A percentile compares a stretch with the other conserved stretches of the same genome.
Conservation (phyloP, 1,140 invertebrate genomes). For the Bombus ignitus region DNA sequence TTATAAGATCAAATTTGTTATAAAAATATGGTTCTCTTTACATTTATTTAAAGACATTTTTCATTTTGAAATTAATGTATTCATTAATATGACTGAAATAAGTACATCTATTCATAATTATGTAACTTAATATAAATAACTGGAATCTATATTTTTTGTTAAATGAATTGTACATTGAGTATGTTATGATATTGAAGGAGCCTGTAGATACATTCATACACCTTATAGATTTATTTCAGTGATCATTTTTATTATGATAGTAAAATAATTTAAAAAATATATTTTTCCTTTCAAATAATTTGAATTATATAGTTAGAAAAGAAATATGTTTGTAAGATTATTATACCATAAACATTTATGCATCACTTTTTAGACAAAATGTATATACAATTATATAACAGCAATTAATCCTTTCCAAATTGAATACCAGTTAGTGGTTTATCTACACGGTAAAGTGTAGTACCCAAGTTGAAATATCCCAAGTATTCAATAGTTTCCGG, state of each 20-base stretch:
- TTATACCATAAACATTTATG: neutral
- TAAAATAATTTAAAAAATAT: neutral
- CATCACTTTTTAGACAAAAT: neutral
- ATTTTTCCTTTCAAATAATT: neutral
- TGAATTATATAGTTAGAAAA: neutral
- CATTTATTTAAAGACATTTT: neutral
- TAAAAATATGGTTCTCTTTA: neutral
- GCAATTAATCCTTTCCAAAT: conserved; percentile 84
- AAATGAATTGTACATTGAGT: neutral
- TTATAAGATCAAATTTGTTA: neutral
- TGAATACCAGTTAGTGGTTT: conserved; percentile 84
- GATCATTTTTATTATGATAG: neutral
- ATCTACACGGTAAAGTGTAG: conserved; percentile 91
- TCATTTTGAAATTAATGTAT: neutral
- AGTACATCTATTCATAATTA: neutral
- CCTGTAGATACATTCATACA: neutral
- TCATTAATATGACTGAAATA: neutral
- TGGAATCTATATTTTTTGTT: conserved; percentile 1
- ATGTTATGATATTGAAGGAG: neutral
- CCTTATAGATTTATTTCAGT: neutral
- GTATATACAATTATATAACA: conserved; percentile 18
- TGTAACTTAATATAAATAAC: conserved; percentile 1
- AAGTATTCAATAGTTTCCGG: conserved; percentile 92
- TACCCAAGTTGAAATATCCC: conserved; percentile 92
- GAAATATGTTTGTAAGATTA: neutral